Evolutionary conservation across 2,113 vertebrate species (phyloP).

Genomic region (Scopus umbretta): DNA sequence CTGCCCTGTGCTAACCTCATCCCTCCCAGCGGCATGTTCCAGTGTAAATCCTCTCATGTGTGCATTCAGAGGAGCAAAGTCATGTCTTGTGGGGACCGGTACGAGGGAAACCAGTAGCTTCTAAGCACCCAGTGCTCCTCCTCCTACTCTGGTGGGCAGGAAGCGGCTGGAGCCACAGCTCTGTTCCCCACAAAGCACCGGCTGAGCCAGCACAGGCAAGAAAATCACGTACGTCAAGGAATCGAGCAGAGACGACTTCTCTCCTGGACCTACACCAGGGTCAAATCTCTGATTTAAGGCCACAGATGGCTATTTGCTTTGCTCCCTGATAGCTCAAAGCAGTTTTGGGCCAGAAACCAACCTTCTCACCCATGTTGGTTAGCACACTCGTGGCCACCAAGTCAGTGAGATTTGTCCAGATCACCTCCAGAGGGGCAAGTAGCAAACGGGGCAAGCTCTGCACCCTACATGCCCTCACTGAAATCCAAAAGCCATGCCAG

Average conservation of each 20-base stretch:
- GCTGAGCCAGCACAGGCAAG: neutral
- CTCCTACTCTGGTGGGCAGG: neutral
- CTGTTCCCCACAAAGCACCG: neutral
- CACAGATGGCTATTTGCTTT: rapidly evolving
- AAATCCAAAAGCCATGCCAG: neutral
- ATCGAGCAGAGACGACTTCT: neutral
- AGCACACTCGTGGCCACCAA: no score
- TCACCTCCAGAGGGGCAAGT: neutral
- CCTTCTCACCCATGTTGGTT: rapidly evolving
- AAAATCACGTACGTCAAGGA: neutral
- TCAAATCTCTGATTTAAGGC: neutral
- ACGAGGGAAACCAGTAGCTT: neutral
- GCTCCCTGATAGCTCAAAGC: neutral
- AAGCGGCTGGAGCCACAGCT: neutral
- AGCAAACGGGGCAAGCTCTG: neutral
- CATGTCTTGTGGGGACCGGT: neutral
- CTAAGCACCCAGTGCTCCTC: neutral
- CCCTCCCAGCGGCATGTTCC: neutral
- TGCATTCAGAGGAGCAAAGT: neutral
- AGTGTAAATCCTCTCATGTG: neutral
- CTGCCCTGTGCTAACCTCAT: neutral
- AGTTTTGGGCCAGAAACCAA: neutral
- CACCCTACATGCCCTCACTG: no score
- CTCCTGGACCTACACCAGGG: neutral
- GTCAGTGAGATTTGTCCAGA: neutral